Percentiles rank a stretch among this genome's conserved stretches.
phyloP scores from a whole-genome alignment of 2,888 invertebrate species.

The Cryptocephalus moraei region DNA sequence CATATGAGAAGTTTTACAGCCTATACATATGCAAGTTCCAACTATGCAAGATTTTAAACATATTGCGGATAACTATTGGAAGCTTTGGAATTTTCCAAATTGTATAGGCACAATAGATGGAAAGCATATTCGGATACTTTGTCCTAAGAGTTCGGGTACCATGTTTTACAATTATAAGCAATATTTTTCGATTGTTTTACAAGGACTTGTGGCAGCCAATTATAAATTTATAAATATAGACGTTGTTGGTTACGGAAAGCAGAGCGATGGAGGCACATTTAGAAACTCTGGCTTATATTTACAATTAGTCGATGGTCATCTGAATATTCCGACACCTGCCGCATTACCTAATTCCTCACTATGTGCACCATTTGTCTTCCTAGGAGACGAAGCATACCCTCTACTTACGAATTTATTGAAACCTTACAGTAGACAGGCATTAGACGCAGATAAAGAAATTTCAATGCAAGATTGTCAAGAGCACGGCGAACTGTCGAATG shows the following conservation, averaged over 20 bases:
- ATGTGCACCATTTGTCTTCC: not conserved
- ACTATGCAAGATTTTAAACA: not conserved
- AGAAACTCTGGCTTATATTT: no score
- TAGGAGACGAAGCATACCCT: not conserved
- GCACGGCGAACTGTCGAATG: not conserved
- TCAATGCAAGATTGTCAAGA: not conserved
- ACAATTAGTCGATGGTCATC: no score
- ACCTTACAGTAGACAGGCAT: not conserved
- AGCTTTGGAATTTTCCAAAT: slow-evolving; percentile 4
- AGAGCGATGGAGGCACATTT: not conserved
- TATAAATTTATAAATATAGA: not conserved
- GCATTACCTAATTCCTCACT: not conserved
- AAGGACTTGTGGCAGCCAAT: not conserved
- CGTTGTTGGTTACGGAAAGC: not conserved
- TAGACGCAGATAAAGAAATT: not conserved
- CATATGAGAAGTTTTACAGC: slow-evolving; percentile 5
- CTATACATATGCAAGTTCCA: slow-evolving; percentile 8
- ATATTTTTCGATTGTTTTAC: not conserved
- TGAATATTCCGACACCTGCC: not conserved
- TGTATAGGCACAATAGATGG: slow-evolving; percentile 3
- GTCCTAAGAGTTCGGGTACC: not conserved
- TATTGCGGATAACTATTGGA: slow-evolving; percentile 5
- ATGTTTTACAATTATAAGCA: not conserved
- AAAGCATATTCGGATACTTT: slow-evolving; percentile 1
- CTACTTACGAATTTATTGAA: not conserved